Conservation (phyloP, 2,888 invertebrate genomes). For the Allolobophora icterica region DNA sequence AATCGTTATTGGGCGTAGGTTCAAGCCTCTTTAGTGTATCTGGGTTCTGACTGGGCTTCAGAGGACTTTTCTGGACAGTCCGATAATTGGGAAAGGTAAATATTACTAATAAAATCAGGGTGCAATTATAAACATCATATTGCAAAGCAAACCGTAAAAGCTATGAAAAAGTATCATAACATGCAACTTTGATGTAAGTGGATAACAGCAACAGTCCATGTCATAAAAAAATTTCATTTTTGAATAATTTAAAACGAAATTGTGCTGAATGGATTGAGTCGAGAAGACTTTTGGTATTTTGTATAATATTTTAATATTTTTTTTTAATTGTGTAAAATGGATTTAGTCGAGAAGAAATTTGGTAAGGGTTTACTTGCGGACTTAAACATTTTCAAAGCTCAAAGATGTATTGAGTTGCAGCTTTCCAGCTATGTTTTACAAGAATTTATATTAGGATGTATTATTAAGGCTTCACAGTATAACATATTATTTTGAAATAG, state of each 20-base stretch:
- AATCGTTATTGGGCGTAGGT: neutral
- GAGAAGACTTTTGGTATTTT: neutral
- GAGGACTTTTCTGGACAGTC: too few species aligned
- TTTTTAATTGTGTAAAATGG: too few species aligned
- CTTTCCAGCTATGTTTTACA: neutral
- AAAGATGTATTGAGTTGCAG: neutral
- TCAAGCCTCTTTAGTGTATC: neutral
- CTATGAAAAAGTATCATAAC: neutral
- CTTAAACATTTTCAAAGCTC: neutral
- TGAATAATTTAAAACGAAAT: neutral
- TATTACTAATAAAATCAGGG: neutral
- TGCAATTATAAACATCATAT: slow-evolving; percentile 8
- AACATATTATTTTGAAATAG: neutral
- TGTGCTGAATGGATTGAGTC: neutral
- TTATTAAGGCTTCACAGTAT: neutral
- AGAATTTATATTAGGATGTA: neutral
- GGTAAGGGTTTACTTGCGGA: neutral
- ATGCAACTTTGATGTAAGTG: too few species aligned
- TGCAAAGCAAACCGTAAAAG: neutral
- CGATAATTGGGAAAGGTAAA: neutral
- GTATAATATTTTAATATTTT: neutral
- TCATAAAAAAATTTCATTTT: neutral
- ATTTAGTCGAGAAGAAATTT: neutral
- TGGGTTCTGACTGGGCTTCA: neutral
- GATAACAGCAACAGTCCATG: neutral